phyloP scores from a whole-genome alignment of 2,888 invertebrate species.

The Rhingia rostrata region DNA sequence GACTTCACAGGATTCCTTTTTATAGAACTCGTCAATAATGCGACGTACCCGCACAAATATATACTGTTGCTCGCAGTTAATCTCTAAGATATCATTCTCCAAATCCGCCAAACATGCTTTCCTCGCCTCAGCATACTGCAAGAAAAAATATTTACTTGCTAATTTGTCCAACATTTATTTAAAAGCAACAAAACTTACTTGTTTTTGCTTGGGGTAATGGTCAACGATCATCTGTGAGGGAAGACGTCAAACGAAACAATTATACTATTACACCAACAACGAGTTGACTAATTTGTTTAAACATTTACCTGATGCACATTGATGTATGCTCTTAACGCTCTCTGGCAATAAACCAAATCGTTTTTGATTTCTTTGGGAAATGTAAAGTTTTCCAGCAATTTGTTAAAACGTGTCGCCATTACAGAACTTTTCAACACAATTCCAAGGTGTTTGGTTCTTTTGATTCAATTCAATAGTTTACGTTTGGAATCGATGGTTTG shows the following conservation, averaged over 20 bases:
- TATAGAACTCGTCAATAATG: slow-evolving; percentile 78
- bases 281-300: slow-evolving; percentile 4
- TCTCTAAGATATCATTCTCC: slow-evolving; percentile 80
- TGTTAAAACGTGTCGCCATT: slow-evolving; percentile 69
- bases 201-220: slow-evolving; percentile 49
- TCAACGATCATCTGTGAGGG: slow-evolving; percentile 72
- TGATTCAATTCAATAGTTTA: neutral
- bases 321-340: slow-evolving; percentile 79
- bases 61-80: slow-evolving; percentile 80
- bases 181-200: slow-evolving; percentile 56
- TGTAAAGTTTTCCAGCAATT: slow-evolving; percentile 76
- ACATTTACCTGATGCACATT: slow-evolving; percentile 81
- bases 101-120: slow-evolving; percentile 79
- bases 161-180: neutral
- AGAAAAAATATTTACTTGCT: slow-evolving; percentile 6
- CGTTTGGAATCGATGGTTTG: neutral
- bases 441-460: neutral
- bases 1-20: slow-evolving; percentile 76
- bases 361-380: slow-evolving; percentile 80
- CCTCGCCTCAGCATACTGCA: slow-evolving; percentile 78
- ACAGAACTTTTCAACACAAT: slow-evolving; percentile 5
- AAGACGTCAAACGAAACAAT: slow-evolving; percentile 1
- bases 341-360: slow-evolving; percentile 82
- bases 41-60: slow-evolving; percentile 78
- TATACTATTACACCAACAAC: neutral